These are phyloP conservation scores for Heliconius ismenius DNA, from an alignment of 2,888 invertebrate species.

Conservation along the genomic window DNA sequence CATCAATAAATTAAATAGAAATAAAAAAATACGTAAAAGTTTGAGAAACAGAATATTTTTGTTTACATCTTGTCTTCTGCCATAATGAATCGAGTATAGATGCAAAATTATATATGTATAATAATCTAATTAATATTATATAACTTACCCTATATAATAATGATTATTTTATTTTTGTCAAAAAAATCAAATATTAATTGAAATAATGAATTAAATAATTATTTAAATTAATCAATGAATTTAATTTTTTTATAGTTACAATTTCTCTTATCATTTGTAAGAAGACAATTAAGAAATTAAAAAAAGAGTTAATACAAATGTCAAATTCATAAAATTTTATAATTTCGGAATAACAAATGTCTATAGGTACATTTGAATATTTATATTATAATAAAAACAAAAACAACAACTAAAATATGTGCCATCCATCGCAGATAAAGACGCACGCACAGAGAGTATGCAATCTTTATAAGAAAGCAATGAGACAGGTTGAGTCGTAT, in stretches of 20 bases:
- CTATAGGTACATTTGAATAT: background rate
- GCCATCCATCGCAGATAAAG: conserved; percentile 62
- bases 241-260: background rate
- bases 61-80: too few relatives aligned
- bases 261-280: background rate
- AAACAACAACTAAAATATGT: conserved; percentile 48
- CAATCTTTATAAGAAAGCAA: conserved; percentile 87
- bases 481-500: conserved; percentile 84
- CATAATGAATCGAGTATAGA: background rate
- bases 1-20: too few relatives aligned
- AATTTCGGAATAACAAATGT: background rate
- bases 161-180: background rate
- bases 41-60: too few relatives aligned
- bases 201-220: too few relatives aligned
- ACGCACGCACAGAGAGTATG: conserved; percentile 88
- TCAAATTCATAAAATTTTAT: background rate
- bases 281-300: background rate
- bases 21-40: too few relatives aligned
- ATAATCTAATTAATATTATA: background rate
- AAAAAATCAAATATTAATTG: background rate
- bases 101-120: background rate
- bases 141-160: background rate
- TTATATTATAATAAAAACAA: background rate
- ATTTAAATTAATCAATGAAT: background rate
- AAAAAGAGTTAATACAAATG: background rate